Conservation (phyloP, 2,113 vertebrate genomes). For the Solenodon paradoxus region DNA sequence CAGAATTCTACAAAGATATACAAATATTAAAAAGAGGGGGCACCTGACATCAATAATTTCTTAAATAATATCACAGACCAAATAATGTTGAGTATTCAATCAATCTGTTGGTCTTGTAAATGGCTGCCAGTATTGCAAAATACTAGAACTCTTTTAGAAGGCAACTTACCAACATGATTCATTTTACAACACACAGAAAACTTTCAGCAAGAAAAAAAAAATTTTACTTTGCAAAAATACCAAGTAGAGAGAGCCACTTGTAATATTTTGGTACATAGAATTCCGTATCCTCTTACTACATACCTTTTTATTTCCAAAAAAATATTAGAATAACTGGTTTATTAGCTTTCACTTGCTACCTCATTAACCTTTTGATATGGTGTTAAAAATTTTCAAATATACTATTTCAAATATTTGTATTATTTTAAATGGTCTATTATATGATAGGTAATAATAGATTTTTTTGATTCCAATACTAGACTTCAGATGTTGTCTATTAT, state of each 20-base stretch:
- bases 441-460: not conserved
- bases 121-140: not conserved
- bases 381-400: not conserved
- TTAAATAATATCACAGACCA: not conserved
- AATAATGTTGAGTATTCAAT: not conserved
- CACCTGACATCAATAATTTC: not conserved
- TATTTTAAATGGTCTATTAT: not conserved
- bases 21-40: not conserved
- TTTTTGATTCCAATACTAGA: not conserved
- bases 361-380: not conserved
- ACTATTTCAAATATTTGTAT: not conserved
- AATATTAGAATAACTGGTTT: not conserved
- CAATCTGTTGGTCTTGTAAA: not conserved
- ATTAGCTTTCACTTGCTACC: not conserved
- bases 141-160: not conserved
- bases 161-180: not conserved
- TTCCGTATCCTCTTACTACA: not conserved
- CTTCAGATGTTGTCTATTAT: not conserved
- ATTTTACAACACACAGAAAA: conserved; percentile 36
- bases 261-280: not conserved
- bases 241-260: not conserved
- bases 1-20: conserved; percentile 6
- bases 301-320: not conserved
- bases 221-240: not conserved
- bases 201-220: conserved; percentile 9